Percentiles rank a stretch among this genome's conserved stretches.
phyloP scores from a whole-genome alignment of 2,113 vertebrate species.

The Catharus minimus region DNA sequence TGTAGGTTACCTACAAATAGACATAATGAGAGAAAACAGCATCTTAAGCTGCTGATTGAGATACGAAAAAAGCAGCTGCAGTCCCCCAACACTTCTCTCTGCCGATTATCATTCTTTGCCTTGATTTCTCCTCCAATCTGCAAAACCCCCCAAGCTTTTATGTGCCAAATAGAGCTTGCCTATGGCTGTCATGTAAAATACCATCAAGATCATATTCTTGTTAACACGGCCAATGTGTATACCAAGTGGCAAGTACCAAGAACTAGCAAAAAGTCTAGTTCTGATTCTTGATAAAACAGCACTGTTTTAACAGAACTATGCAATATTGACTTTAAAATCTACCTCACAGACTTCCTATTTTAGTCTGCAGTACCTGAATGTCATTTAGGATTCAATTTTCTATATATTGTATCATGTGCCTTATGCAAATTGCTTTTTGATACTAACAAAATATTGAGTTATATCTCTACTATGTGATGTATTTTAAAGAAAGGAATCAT shows the following conservation, averaged over 20 bases:
- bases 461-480: not conserved
- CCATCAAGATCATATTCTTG: not conserved
- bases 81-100: not conserved
- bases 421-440: not conserved
- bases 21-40: not conserved
- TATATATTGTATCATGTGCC: not conserved
- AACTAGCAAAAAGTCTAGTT: not conserved
- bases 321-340: not conserved
- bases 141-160: not conserved
- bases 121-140: not conserved
- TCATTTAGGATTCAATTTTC: not conserved
- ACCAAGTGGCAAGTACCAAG: not conserved
- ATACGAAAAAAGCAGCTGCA: not conserved
- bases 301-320: not conserved
- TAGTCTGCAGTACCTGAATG: not conserved
- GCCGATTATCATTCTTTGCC: not conserved
- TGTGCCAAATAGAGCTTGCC: not conserved
- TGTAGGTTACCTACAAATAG: not conserved
- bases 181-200: not conserved
- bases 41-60: not conserved
- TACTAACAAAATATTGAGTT: constrained; percentile 42
- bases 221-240: not conserved
- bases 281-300: not conserved
- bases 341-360: not conserved
- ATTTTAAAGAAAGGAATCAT: constrained; percentile 5